Evolutionary conservation across 2,113 vertebrate genomes (phyloP).

Genomic region (Meleagris gallopavo): DNA sequence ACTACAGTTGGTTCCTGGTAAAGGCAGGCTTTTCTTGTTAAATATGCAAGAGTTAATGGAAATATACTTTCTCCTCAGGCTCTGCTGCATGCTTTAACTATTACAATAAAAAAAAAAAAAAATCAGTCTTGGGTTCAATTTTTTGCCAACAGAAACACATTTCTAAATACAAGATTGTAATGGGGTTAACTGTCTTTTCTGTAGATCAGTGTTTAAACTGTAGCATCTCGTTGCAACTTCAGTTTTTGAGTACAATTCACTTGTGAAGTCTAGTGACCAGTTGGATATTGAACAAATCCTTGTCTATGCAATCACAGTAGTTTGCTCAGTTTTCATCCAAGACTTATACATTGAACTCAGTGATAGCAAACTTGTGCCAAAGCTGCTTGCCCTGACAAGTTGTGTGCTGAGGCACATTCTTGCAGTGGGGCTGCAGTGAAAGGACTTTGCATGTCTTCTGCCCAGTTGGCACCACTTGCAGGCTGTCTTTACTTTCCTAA

Average conservation of each 20-base stretch:
- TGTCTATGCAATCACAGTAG: not conserved
- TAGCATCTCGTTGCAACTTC: not conserved
- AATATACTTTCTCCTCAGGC: not conserved
- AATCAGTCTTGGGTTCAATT: not conserved
- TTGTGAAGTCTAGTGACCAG: not conserved
- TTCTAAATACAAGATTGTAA: not conserved
- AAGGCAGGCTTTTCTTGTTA: slow-evolving; percentile 2
- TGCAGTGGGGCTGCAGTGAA: not conserved
- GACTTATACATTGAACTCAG: too few species aligned
- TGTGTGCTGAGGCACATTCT: fast-evolving
- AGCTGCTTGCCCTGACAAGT: not conserved
- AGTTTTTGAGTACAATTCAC: not conserved
- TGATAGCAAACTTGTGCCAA: not conserved
- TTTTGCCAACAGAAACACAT: not conserved
- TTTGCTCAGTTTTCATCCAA: not conserved
- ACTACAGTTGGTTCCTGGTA: not conserved
- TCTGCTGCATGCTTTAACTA: not conserved
- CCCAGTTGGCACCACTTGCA: not conserved
- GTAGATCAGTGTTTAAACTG: not conserved
- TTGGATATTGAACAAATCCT: not conserved
- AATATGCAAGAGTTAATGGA: not conserved
- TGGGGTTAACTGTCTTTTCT: not conserved
- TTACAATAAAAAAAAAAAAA: not conserved
- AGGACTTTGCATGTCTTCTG: not conserved
- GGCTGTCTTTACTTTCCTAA: not conserved